Evolutionary conservation across 2,888 invertebrate species (phyloP).

Genomic region (Orgyia antiqua): DNA sequence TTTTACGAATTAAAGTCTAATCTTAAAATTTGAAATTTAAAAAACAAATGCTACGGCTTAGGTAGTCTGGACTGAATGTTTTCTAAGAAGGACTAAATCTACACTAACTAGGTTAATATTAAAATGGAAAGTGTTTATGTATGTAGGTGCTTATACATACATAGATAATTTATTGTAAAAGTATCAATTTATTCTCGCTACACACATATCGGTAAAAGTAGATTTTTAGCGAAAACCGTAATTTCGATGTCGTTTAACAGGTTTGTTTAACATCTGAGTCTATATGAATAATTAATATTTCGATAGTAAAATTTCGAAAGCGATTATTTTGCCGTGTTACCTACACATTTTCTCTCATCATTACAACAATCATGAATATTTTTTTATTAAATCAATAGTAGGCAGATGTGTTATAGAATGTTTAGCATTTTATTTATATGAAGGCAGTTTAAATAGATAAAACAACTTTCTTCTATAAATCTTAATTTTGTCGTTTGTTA

Average conservation of each 20-base stretch:
- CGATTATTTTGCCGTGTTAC: conserved; percentile 26
- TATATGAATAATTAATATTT: conserved; percentile 37
- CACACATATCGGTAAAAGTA: conserved; percentile 24
- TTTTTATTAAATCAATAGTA: conserved; percentile 7
- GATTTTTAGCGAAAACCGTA: conserved; percentile 28
- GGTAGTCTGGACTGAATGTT: no score
- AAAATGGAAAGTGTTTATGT: conserved; percentile 21
- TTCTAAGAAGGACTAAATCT: no score
- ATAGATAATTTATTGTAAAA: conserved; percentile 12
- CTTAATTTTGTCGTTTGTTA: conserved; percentile 8
- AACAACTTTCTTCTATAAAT: not conserved
- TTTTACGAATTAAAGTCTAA: no score
- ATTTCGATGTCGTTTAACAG: conserved; percentile 27
- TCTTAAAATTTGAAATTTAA: no score
- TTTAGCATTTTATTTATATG: no score
- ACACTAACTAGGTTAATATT: no score
- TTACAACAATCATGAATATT: conserved; percentile 18
- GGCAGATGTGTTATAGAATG: not conserved
- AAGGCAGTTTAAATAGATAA: not conserved
- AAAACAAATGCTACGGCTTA: no score
- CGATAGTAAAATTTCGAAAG: conserved; percentile 34
- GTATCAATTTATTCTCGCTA: conserved; percentile 18
- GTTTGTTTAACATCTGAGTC: conserved; percentile 31
- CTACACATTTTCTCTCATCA: conserved; percentile 31
- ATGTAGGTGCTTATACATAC: conserved; percentile 9